Conservation (phyloP, 2,888 invertebrate genomes). For the Myathropa florea region DNA sequence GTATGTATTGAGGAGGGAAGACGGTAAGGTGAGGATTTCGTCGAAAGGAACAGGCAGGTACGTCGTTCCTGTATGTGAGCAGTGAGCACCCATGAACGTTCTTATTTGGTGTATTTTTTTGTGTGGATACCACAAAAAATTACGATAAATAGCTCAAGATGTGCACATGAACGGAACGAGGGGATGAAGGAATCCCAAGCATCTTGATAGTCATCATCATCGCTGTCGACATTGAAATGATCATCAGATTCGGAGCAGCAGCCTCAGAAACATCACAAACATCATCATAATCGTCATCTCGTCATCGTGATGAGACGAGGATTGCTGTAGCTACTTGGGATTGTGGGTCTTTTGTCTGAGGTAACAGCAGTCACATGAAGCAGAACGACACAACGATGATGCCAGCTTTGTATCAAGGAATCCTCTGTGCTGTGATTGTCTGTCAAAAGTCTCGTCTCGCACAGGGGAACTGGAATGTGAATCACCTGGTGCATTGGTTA, state of each 20-base stretch:
- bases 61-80: too few relatives aligned
- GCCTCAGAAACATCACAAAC: background rate
- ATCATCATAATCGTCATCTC: background rate
- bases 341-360: constrained; percentile 33
- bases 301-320: background rate
- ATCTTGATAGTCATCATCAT: constrained; percentile 21
- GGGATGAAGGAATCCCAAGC: constrained; percentile 13
- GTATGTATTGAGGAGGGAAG: background rate
- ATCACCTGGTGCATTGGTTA: constrained; percentile 30
- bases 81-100: background rate
- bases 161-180: background rate
- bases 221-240: constrained; percentile 13
- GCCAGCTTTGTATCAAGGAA: background rate
- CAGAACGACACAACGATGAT: constrained; percentile 3
- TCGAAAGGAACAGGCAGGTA: constrained; percentile 29
- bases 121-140: background rate
- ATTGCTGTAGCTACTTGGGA: constrained; percentile 11
- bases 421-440: constrained; percentile 23
- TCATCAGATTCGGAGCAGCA: background rate
- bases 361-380: background rate
- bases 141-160: background rate
- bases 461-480: constrained; percentile 20
- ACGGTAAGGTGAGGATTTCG: background rate
- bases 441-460: constrained; percentile 40
- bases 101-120: background rate